Evolutionary conservation across 2,113 vertebrate species (phyloP).

Genomic region (Oryzias celebensis): DNA sequence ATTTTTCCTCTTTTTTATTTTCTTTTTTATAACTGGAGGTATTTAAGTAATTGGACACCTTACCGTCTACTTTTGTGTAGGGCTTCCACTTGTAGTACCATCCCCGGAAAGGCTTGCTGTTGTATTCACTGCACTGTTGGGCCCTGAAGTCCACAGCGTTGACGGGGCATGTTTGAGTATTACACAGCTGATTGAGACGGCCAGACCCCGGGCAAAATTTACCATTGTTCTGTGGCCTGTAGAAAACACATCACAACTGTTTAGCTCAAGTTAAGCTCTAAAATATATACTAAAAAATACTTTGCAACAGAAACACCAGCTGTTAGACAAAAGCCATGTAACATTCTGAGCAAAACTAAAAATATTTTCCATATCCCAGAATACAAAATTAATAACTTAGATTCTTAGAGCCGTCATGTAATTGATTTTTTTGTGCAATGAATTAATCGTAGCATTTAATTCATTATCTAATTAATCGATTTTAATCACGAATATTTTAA

Average conservation of each 20-base stretch:
- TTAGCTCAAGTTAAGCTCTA: neutral
- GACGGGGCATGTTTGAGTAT: slow-evolving; percentile 76
- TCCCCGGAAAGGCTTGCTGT: slow-evolving; percentile 96
- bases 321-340: neutral
- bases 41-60: slow-evolving; percentile 3
- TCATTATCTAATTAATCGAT: too few species aligned
- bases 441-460: too few species aligned
- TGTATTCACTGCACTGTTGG: slow-evolving; percentile 95
- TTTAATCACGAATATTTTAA: too few species aligned
- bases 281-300: neutral
- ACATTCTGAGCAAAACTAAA: neutral
- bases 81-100: slow-evolving; percentile 99
- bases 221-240: slow-evolving; percentile 91
- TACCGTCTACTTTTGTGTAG: slow-evolving; percentile 97
- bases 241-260: slow-evolving; percentile 4
- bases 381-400: too few species aligned
- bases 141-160: slow-evolving; percentile 85
- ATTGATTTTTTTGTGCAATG: too few species aligned
- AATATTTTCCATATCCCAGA: too few species aligned
- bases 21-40: neutral
- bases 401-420: too few species aligned
- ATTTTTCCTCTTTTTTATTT: neutral
- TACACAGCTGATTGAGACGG: slow-evolving; percentile 90
- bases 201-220: slow-evolving; percentile 88
- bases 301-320: neutral